Percentiles rank a stretch among this genome's conserved stretches.
Evolutionary conservation across 2,888 invertebrate species (phyloP).

Genomic region (Megastigmus dorsalis): DNA sequence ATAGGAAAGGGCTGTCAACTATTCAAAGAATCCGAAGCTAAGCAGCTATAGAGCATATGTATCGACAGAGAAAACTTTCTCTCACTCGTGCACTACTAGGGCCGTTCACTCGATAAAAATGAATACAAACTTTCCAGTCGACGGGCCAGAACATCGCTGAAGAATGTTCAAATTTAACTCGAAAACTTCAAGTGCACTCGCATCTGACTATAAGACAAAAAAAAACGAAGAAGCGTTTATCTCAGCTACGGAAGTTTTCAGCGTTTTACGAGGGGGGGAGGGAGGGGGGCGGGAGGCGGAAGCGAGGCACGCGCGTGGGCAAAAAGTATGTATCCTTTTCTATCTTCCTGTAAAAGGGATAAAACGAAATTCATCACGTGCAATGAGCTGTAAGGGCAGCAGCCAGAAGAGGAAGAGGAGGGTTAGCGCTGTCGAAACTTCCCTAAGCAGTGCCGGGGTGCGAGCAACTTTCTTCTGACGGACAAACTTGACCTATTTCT

Average conservation of each 20-base stretch:
- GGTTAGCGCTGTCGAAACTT: background rate
- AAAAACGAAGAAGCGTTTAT: too few relatives aligned
- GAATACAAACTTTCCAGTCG: background rate
- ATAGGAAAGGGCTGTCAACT: too few relatives aligned
- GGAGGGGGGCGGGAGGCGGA: background rate
- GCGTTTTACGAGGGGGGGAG: background rate
- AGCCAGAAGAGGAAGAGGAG: too few relatives aligned
- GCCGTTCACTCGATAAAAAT: too few relatives aligned
- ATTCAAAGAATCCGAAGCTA: too few relatives aligned
- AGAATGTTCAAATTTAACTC: background rate
- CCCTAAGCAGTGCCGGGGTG: background rate
- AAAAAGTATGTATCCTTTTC: too few relatives aligned
- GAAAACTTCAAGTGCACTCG: background rate
- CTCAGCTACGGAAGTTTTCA: constrained; percentile 3
- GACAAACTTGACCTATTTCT: constrained; percentile 23
- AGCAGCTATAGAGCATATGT: too few relatives aligned
- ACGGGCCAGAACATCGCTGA: background rate
- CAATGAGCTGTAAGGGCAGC: background rate
- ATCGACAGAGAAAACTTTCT: too few relatives aligned
- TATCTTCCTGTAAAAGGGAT: constrained; percentile 3
- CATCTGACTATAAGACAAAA: constrained; percentile 2
- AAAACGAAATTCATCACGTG: constrained; percentile 12
- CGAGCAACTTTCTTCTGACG: constrained; percentile 3
- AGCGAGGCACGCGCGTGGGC: background rate
- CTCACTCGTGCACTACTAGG: too few relatives aligned